A percentile compares a stretch with the other conserved stretches of the same genome.
Conservation (phyloP, 1,140 invertebrate species). For the Batillaria attramentaria region DNA sequence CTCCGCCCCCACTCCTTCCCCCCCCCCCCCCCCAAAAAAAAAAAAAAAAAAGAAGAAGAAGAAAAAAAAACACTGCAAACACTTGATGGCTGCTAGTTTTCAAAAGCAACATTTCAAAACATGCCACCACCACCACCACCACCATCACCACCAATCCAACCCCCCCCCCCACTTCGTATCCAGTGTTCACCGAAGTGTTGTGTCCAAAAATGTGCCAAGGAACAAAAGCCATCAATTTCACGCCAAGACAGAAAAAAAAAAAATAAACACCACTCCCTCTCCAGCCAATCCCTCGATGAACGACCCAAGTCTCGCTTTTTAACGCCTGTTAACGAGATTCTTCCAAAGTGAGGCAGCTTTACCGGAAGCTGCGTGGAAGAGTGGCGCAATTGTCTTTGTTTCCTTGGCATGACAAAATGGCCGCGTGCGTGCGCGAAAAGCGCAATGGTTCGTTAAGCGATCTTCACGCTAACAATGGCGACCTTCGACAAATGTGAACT, state of each 20-base stretch:
- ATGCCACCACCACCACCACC: too few relatives aligned
- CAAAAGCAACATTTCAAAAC: too few relatives aligned
- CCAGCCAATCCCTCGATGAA: background rate
- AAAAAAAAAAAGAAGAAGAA: background rate
- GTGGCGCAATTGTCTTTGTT: conserved; percentile 14
- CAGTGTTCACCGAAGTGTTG: too few relatives aligned
- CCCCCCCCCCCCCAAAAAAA: background rate
- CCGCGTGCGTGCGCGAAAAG: background rate
- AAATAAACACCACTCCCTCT: background rate
- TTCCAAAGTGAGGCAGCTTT: background rate
- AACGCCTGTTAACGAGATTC: conserved; percentile 7
- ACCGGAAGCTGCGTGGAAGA: conserved; percentile 1
- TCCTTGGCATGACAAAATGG: background rate
- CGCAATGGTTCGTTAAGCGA: background rate
- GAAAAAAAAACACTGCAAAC: background rate
- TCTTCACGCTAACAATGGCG: background rate
- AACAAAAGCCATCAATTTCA: background rate
- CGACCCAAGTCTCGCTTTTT: conserved; percentile 1
- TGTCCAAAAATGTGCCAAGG: too few relatives aligned
- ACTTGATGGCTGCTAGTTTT: too few relatives aligned
- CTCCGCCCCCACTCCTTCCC: too few relatives aligned
- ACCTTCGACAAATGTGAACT: background rate
- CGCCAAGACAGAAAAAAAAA: background rate
- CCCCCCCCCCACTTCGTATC: too few relatives aligned
- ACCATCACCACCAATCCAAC: too few relatives aligned